A percentile compares a stretch with the other conserved stretches of the same genome.
These are phyloP conservation scores for Colostygia pectinataria DNA, from an alignment of 2,888 invertebrate species.

Conservation along the genomic window DNA sequence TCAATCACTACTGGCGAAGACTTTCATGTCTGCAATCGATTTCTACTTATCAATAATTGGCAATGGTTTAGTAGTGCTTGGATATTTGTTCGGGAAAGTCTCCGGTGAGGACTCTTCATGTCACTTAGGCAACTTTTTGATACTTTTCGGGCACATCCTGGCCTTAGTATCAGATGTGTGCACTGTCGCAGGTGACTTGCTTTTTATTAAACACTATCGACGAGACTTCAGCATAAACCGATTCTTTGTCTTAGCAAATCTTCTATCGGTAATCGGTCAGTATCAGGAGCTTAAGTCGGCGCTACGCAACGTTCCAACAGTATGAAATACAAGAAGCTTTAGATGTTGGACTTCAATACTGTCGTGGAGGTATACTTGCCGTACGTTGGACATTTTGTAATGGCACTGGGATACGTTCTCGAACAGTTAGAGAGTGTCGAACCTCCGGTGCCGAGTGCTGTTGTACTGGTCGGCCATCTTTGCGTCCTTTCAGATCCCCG, in stretches of 20 bases:
- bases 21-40: constrained; percentile 37
- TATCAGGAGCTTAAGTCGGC: constrained; percentile 44
- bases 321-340: constrained; percentile 23
- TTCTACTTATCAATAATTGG: constrained; percentile 45
- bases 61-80: constrained; percentile 43
- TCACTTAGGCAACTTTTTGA: constrained; percentile 38
- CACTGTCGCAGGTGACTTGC: constrained; percentile 37
- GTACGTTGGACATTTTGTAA: constrained; percentile 60
- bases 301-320: constrained; percentile 16
- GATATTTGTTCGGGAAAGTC: constrained; percentile 42
- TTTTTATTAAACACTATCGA: constrained; percentile 31
- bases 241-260: constrained; percentile 46
- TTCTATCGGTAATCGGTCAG: constrained; percentile 49
- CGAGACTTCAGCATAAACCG: constrained; percentile 38
- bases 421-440: constrained; percentile 55
- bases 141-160: constrained; percentile 44
- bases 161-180: constrained; percentile 39
- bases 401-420: constrained; percentile 67
- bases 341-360: constrained; percentile 46
- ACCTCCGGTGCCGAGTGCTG: constrained; percentile 63
- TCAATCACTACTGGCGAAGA: constrained; percentile 23
- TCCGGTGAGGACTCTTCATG: constrained; percentile 29
- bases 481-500: constrained; percentile 58
- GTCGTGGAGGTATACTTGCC: constrained; percentile 51
- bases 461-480: constrained; percentile 65